Base-by-base conservation (phyloP, 1,140 invertebrate genomes). In the Papilio polytes region DNA sequence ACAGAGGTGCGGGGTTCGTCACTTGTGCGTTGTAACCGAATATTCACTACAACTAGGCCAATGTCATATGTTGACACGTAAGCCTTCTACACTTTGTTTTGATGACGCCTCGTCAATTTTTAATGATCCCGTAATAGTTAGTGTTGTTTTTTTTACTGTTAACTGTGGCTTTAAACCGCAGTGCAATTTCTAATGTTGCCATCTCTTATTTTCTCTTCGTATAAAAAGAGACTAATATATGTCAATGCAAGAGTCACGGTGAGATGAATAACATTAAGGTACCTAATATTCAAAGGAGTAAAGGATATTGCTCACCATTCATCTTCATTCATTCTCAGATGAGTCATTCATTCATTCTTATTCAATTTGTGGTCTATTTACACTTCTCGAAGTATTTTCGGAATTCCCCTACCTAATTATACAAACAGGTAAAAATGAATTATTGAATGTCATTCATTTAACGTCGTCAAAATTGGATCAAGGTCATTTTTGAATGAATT, bases 1-100 rank as follows among this genome's bases (percentile, higher is more conserved):
- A 70, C 80, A 82, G 72, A 84, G 83, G 72, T 53, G 78, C 81
- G 72, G 36, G 36, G 66, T 70, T 83, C 88, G 89, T 89, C 89
- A 89, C 86, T 83, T 82, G 80, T 82, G 80, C 87, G 89, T 86
- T 85, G 90, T 86, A 92, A 92, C 86, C 86, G 84, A 90, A 88
- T 90, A 91, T 91, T 88, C 86, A 63, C 63, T 84, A 78, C 85
- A 91, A 82, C 84, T 88, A 83, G 90, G 90, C 87, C 90, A 92
- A 88, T 91, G 90, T 85, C 90, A 86, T 70, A 78, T 83, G 82
- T 83, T 87, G 85, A 85, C 85, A 84, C 85, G 86, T 82, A 89
- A 87, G 88, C 81, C 79, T 82, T 20, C 56, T 83, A 70, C 80
- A 78, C 76, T 59, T 46, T 46, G 41, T 48, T n/a, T 78, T 53